Evolutionary conservation across 2,888 invertebrate species (phyloP), one percentile per base, ranked within the genome.

Genomic region (Mesoligia furuncula): DNA sequence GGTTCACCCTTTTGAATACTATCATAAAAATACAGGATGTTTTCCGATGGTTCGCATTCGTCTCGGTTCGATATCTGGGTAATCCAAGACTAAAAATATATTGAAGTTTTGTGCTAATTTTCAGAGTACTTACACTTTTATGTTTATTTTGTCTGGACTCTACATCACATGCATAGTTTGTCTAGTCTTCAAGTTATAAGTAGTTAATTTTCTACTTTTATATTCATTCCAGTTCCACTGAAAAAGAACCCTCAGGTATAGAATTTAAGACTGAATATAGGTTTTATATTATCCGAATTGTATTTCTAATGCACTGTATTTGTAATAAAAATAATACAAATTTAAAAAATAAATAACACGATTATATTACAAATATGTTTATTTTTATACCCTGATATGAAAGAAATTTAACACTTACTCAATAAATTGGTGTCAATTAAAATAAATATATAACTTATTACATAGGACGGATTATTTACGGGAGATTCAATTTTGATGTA

Each of bases 211-310:
- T 90, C 80, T 91, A 90, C 88, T 91, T 91, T 90, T 91, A 86
- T 91, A 92, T 82, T 75, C 83, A 85, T 87, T 90, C 87, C 87
- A 86, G 76, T 85, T 80, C 76, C 78, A 77, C 68, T 68, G 61
- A 76, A 85, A 66, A 76, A 74, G 51, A 80, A 80, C 75, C 73
- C 71, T 79, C 80, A 76, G 76, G 57, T 74, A 84, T 87, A 91
- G 79, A 91, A 90, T 90, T 90, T 92, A 94, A 94, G 95, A 94
- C 94, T 95, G 94, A 90, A 93, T 88, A 90, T 90, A 90, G 90
- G 81, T 92, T 92, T 91, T 91, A 87, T 91, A 90, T 89, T 88
- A 86, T 86, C 86, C 71, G 61, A 85, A 81, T 84, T 81, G 70
- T 75, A 77, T 86, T 85, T 77, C 54, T 78, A 82, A 73, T 77